Base-by-base conservation (phyloP, 2,797 vertebrate species). In the Typhlichthys eigenmanni region DNA sequence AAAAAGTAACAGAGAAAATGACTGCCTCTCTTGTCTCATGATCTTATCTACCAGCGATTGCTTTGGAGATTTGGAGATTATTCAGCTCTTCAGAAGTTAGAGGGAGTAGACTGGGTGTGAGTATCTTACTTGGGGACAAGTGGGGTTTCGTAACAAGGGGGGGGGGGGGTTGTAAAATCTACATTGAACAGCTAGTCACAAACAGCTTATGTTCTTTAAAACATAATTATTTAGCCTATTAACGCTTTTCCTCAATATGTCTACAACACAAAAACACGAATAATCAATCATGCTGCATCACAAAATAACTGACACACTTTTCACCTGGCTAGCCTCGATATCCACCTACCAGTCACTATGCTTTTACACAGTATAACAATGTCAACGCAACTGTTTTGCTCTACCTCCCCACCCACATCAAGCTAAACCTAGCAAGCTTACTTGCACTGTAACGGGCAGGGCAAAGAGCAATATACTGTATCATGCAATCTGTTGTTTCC, bases 401-500 rank as follows among this genome's bases (percentile, higher is more conserved):
- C 59, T 17, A n/a, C 13, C 14, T 32, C 11, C 46, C 52, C 14
- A 43, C 48, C 51, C 52, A 5, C 38, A 49, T n/a, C 34, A 24
- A 8, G 16, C 50, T 34, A 12, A 64, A 55, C 16, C 13, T 32
- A n/a, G 55, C 64, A 17, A 55, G 13, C 75, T 59, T 47, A 65
- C 64, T 60, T 49, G 47, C 58, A 58, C 60, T 64, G 71, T 62
- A 51, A 74, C 54, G 47, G 32, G 38, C 19, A 76, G 74, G 66
- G 62, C 64, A 74, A 78, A 87, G 68, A 74, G 76, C 66, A 72
- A 74, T 66, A 69, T 64, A 57, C 24, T 29, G 24, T 29, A 29
- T 81, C 74, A 84, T 79, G 76, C 78, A 82, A 87, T 83, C 80
- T 81, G 66, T 55, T 61, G 87, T 93, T 88, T 89, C 91, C 88